A percentile compares a stretch with the other conserved stretches of the same genome.
These are phyloP conservation scores for Entomobrya proxima DNA, from an alignment of 2,888 invertebrate genomes.

Conservation along the genomic window DNA sequence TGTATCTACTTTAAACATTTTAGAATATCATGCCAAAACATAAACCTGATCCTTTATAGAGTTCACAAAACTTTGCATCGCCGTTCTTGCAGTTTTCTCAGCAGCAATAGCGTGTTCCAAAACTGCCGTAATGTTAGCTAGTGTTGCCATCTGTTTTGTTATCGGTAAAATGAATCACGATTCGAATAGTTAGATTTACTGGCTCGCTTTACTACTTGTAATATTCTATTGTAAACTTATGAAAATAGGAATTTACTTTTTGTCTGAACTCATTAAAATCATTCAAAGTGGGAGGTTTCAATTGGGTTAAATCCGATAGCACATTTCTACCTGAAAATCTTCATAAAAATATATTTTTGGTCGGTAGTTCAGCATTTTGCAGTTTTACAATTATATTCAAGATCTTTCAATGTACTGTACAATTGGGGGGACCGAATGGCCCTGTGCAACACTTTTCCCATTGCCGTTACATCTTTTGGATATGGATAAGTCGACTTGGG, in stretches of 20 bases:
- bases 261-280: slow-evolving; percentile 38
- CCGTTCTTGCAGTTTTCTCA: slow-evolving; percentile 23
- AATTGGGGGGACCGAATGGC: slow-evolving; percentile 26
- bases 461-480: no score
- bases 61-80: slow-evolving; percentile 27
- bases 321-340: slow-evolving; percentile 27
- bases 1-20: not conserved
- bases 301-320: slow-evolving; percentile 19
- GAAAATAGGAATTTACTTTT: slow-evolving; percentile 9
- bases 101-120: slow-evolving; percentile 47
- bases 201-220: no score
- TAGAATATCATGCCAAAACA: not conserved
- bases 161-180: no score
- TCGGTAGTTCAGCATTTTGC: not conserved
- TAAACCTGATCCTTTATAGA: slow-evolving; percentile 43
- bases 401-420: not conserved
- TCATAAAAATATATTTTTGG: not conserved
- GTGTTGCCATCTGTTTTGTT: slow-evolving; percentile 41
- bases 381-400: not conserved
- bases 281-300: slow-evolving; percentile 27
- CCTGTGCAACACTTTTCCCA: not conserved
- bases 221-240: not conserved
- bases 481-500: no score
- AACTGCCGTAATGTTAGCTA: slow-evolving; percentile 34
- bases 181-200: no score